Evolutionary conservation across 2,797 vertebrate species (phyloP).

Genomic region (Odontamblyopus rebecca): DNA sequence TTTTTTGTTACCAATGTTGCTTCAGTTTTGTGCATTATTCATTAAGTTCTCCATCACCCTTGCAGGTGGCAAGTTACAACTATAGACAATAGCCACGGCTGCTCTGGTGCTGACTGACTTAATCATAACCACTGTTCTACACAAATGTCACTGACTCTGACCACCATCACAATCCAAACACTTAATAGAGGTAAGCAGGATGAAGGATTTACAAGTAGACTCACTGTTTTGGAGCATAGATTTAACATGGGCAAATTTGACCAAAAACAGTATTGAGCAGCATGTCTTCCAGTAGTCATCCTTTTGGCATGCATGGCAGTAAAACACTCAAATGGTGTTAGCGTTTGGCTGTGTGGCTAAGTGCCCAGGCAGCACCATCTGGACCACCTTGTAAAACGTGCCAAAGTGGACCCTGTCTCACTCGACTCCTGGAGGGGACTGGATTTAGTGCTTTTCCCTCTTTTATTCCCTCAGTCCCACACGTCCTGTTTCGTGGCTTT

Average conservation of each 20-base stretch:
- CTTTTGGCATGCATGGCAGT: slow-evolving; percentile 23
- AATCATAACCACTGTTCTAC: not conserved
- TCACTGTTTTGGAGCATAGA: not conserved
- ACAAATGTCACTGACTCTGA: not conserved
- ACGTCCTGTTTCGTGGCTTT: slow-evolving; percentile 8
- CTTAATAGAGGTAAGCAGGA: too few species aligned
- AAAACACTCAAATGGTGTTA: slow-evolving; percentile 36
- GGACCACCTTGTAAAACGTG: slow-evolving; percentile 24
- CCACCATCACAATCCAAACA: not conserved
- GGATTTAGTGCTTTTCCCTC: slow-evolving; percentile 23
- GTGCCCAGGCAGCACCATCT: slow-evolving; percentile 41
- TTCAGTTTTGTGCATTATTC: not conserved
- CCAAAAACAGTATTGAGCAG: not conserved
- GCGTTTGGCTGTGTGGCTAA: slow-evolving; percentile 28
- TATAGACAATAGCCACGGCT: not conserved
- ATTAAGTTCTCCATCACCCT: not conserved
- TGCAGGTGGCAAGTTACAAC: not conserved
- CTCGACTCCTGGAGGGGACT: slow-evolving; percentile 27
- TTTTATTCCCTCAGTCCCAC: not conserved
- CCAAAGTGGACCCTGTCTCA: slow-evolving; percentile 33
- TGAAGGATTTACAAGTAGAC: not conserved
- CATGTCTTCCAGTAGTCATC: not conserved
- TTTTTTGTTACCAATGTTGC: not conserved
- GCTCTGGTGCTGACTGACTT: not conserved
- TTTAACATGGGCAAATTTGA: not conserved